Base-by-base conservation (phyloP, 2,113 vertebrate species). In the Amblyopsis rosae region DNA sequence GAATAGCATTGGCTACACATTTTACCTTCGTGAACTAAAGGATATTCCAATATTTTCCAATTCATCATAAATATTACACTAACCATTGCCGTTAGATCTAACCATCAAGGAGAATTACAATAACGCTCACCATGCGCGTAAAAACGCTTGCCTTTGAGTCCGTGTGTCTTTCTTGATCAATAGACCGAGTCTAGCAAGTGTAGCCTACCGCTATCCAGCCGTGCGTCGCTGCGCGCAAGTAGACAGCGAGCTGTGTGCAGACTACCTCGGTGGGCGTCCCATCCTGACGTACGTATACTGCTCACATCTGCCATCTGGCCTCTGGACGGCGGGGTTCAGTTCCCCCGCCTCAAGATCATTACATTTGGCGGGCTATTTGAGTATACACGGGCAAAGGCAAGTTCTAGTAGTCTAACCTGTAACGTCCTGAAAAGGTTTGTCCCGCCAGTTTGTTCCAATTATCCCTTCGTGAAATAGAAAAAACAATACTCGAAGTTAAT, bases 61-160 rank as follows among this genome's bases (percentile, higher is more conserved):
- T 41, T 41, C 7, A 41, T 41, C 35, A 5, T 41, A 41, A 41
- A 41, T 41, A 41, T 41, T 41, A 41, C 5, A 41, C 35, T 2
- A 41, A 41, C 7, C 51, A 6, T 6, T 53, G 51, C 6, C 13
- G 15, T 53, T 53, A 53, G n/a, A 53, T 3, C 13, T 53, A 16
- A 53, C 6, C 13, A 13, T 15, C 16, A 41, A 66, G n/a, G 5
- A 3, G 48, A 19, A 53, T 9, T 54, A 8, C 6, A 26, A 3
- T 32, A 57, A 45, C 26, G 69, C 92, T 88, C 80, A 93, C 92
- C 92, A 92, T 93, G 88, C 88, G 88, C 78, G 84, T 89, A 87
- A 73, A 79, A 65, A 62, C 59, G 84, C 75, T 46, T 75, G 60
- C 75, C 77, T 69, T 70, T 76, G 72, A 26, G 70, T 71, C 76